These are phyloP conservation scores for Seira ritae DNA, from an alignment of 2,888 invertebrate species.

Conservation along the genomic window DNA sequence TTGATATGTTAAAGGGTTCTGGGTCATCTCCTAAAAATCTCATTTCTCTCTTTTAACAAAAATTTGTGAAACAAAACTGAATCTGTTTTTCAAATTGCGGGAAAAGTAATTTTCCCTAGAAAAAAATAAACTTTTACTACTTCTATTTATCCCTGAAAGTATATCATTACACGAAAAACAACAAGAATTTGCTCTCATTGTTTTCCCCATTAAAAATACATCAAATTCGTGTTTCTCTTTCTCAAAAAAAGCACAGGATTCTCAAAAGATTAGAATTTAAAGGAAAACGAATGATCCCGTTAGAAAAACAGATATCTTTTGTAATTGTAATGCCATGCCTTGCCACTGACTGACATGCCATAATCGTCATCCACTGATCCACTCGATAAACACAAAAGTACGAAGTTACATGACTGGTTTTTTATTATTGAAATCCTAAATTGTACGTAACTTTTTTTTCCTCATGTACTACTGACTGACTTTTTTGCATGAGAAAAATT, in stretches of 20 bases:
- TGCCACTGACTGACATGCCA: constrained; percentile 15
- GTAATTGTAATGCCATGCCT: neutral
- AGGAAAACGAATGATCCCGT: constrained; percentile 38
- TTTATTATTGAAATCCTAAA: constrained; percentile 30
- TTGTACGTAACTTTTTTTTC: constrained; percentile 3
- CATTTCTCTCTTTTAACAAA: constrained; percentile 48
- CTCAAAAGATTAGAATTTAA: neutral
- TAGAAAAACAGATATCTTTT: constrained; percentile 19
- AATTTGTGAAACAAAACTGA: constrained; percentile 35
- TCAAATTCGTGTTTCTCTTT: too few species aligned
- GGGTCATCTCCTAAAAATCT: constrained; percentile 60
- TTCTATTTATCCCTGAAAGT: constrained; percentile 8
- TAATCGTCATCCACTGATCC: constrained; percentile 21
- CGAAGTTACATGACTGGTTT: constrained; percentile 59
- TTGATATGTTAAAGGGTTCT: constrained; percentile 30
- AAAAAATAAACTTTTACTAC: constrained; percentile 25
- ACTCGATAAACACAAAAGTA: constrained; percentile 21
- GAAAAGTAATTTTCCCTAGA: constrained; percentile 27
- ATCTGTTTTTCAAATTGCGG: constrained; percentile 24
- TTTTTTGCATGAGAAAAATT: constrained; percentile 34
- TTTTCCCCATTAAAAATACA: neutral
- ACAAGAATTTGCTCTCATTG: constrained; percentile 20
- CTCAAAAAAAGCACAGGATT: constrained; percentile 8
- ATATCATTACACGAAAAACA: constrained; percentile 12
- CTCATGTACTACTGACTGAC: constrained; percentile 61